Evolutionary conservation across 2,797 vertebrate species (phyloP).

Genomic region (Pipistrellus nathusii): DNA sequence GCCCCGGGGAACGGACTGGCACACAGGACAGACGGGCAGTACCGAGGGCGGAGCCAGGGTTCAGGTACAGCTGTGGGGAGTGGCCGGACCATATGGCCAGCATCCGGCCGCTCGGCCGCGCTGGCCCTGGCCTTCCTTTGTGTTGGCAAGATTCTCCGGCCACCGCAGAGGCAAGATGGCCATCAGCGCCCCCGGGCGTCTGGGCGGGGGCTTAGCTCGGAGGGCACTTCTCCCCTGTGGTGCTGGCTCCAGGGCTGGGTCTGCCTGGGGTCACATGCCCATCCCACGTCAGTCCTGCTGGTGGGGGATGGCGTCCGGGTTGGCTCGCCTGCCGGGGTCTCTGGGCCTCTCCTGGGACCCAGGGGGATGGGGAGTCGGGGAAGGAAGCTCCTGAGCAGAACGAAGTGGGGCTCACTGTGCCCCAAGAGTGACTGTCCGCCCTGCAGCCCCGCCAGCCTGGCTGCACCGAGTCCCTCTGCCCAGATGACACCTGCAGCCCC

Average conservation of each 20-base stretch:
- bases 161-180: background rate
- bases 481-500: background rate
- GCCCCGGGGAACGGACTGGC: background rate
- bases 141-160: conserved; percentile 28
- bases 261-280: background rate
- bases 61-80: background rate
- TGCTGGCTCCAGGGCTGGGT: background rate
- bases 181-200: background rate
- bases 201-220: background rate
- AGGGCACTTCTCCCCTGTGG: background rate
- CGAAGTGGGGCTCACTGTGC: too few species aligned
- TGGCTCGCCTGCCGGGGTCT: background rate
- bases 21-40: background rate
- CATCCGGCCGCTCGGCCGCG: background rate
- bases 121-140: background rate
- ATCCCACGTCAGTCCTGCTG: background rate
- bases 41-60: background rate
- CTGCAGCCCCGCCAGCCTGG: rapidly evolving
- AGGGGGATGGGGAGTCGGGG: background rate
- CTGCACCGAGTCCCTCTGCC: background rate
- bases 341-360: background rate
- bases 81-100: background rate
- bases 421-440: background rate
- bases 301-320: rapidly evolving
- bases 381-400: background rate